Conservation (phyloP, 53 echinoderm and acorn worm species). For the Antedon mediterranea region DNA sequence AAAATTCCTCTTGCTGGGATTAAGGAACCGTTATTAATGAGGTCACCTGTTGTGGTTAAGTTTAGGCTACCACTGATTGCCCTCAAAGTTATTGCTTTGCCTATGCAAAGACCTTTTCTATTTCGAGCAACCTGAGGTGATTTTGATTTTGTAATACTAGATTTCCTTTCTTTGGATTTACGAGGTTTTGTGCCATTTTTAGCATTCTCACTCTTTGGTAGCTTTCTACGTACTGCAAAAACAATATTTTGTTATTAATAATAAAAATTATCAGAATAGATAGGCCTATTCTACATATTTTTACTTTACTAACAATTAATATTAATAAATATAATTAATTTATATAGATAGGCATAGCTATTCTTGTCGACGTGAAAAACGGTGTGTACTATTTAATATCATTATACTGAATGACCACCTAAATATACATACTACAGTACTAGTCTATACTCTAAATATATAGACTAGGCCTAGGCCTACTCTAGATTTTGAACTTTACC, state of each 20-base stretch:
- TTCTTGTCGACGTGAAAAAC: no score
- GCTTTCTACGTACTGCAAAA: not conserved
- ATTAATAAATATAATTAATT: no score
- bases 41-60: not conserved
- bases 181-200: not conserved
- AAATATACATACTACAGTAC: no score
- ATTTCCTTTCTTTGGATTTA: not conserved
- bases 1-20: not conserved
- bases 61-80: not conserved
- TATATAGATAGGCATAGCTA: no score
- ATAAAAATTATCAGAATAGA: no score
- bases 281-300: no score
- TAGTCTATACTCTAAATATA: no score
- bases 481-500: conserved; percentile 9
- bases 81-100: not conserved
- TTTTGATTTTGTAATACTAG: not conserved
- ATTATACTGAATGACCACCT: no score
- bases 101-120: not conserved
- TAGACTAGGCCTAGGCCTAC: not conserved
- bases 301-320: no score
- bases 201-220: not conserved
- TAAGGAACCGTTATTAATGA: not conserved
- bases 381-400: no score
- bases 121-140: not conserved
- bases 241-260: not conserved